Percentiles rank a stretch among this genome's conserved stretches.
These are phyloP conservation scores for Cherax destructor DNA, from an alignment of 1,140 invertebrate genomes.

Conservation along the genomic window DNA sequence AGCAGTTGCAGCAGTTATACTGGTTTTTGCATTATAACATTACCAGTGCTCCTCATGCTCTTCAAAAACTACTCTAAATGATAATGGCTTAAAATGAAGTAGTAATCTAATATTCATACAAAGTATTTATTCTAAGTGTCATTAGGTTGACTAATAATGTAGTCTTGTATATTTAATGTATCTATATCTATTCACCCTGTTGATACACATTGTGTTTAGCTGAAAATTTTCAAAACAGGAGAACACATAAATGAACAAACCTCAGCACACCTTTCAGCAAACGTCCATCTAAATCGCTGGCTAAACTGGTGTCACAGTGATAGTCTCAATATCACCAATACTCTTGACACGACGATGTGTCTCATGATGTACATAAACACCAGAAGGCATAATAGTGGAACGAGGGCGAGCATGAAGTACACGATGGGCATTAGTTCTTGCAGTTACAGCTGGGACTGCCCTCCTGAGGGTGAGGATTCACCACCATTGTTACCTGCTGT, in stretches of 20 bases:
- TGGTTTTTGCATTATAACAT: constrained; percentile 13
- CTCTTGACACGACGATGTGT: constrained; percentile 83
- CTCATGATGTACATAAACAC: constrained; percentile 72
- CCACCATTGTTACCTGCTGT: constrained; percentile 31
- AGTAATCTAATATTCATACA: constrained; percentile 23
- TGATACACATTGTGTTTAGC: constrained; percentile 31
- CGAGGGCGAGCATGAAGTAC: constrained; percentile 43
- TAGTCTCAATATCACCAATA: constrained; percentile 82
- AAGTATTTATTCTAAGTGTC: constrained; percentile 14
- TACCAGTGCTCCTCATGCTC: constrained; percentile 2
- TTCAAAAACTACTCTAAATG: constrained; percentile 11
- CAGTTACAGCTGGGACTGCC: constrained; percentile 37
- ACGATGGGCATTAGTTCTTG: constrained; percentile 31
- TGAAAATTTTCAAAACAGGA: constrained; percentile 30
- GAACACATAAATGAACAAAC: constrained; percentile 51
- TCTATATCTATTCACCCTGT: constrained; percentile 36
- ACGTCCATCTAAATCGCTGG: background rate
- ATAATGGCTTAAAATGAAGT: constrained; percentile 24
- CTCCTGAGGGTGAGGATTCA: constrained; percentile 55
- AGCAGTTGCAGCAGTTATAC: constrained; percentile 8
- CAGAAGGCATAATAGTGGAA: constrained; percentile 73
- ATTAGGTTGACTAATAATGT: background rate
- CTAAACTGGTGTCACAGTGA: constrained; percentile 73
- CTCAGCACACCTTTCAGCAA: constrained; percentile 26
- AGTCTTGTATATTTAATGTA: constrained; percentile 23